These are phyloP conservation scores for Coryphaenoides rupestris DNA, from an alignment of 2,113 vertebrate species.

Conservation along the genomic window DNA sequence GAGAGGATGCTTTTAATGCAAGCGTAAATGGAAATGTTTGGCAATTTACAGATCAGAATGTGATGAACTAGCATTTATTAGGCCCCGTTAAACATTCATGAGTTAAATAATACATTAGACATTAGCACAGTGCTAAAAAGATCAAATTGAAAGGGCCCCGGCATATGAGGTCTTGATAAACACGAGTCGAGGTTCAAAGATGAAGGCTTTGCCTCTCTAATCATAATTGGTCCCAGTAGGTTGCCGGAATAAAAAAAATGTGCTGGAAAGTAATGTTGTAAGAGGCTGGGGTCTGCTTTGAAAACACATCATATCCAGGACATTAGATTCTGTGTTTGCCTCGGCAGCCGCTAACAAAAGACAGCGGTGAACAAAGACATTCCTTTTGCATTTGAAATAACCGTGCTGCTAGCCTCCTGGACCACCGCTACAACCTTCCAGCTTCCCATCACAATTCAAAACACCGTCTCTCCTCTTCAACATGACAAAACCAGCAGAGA, in stretches of 20 bases:
- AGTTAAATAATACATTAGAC: slow-evolving; percentile 78
- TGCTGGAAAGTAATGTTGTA: slow-evolving; percentile 59
- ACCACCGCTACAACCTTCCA: slow-evolving; percentile 59
- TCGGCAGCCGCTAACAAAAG: slow-evolving; percentile 65
- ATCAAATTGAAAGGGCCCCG: slow-evolving; percentile 65
- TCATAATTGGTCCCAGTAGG: slow-evolving; percentile 72
- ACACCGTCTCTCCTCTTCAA: slow-evolving; percentile 64
- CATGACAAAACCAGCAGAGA: slow-evolving; percentile 55
- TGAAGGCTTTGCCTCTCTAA: slow-evolving; percentile 65
- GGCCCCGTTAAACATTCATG: slow-evolving; percentile 73
- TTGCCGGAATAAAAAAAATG: slow-evolving; percentile 55
- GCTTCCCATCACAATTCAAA: slow-evolving; percentile 71
- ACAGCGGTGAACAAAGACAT: slow-evolving; percentile 66
- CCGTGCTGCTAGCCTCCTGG: slow-evolving; percentile 48
- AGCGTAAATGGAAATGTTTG: slow-evolving; percentile 65
- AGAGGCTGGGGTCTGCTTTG: slow-evolving; percentile 52
- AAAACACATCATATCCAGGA: slow-evolving; percentile 66
- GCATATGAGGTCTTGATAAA: slow-evolving; percentile 67
- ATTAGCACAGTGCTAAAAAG: slow-evolving; percentile 70
- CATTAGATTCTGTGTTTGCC: slow-evolving; percentile 61
- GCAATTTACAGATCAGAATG: slow-evolving; percentile 72
- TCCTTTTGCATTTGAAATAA: slow-evolving; percentile 73
- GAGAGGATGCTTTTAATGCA: slow-evolving; percentile 64
- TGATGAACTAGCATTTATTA: slow-evolving; percentile 76
- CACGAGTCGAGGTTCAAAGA: slow-evolving; percentile 60